Evolutionary conservation across 35 echinoderm and acorn worm species (phyloP).

Genomic region (Chiridota heheva): DNA sequence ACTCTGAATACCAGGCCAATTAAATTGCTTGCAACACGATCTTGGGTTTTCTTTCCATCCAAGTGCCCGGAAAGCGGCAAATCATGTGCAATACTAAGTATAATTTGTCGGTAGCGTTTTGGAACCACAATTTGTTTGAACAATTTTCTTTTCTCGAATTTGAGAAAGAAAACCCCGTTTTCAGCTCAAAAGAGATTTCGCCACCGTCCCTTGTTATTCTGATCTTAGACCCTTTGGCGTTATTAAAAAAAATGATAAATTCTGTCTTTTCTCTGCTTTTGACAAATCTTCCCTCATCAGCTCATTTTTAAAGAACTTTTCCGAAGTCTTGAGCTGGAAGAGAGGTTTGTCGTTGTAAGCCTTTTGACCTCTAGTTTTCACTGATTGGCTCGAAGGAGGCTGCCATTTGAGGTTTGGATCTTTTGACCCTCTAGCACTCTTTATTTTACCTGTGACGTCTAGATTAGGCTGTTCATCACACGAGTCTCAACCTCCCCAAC

Average conservation of each 20-base stretch:
- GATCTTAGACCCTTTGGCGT: not conserved
- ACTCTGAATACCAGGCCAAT: constrained; percentile 62
- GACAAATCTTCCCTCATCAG: not conserved
- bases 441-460: constrained; percentile 27
- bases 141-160: not conserved
- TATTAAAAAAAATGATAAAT: not conserved
- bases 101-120: not conserved
- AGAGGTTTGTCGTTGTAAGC: not conserved
- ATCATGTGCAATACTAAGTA: constrained; percentile 30
- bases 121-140: constrained; percentile 41
- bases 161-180: constrained; percentile 10
- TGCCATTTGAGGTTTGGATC: constrained; percentile 41
- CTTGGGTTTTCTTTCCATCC: constrained; percentile 16
- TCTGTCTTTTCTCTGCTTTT: not conserved
- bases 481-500: constrained; percentile 7
- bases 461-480: constrained; percentile 22
- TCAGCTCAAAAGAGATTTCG: not conserved
- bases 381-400: not conserved
- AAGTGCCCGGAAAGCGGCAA: constrained; percentile 12
- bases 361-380: not conserved
- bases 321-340: not conserved
- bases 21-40: constrained; percentile 42
- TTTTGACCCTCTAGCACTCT: constrained; percentile 12
- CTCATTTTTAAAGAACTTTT: not conserved
- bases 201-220: not conserved